phyloP scores from a whole-genome alignment of 2,888 invertebrate species.

The Nephrocerus scutellatus region DNA sequence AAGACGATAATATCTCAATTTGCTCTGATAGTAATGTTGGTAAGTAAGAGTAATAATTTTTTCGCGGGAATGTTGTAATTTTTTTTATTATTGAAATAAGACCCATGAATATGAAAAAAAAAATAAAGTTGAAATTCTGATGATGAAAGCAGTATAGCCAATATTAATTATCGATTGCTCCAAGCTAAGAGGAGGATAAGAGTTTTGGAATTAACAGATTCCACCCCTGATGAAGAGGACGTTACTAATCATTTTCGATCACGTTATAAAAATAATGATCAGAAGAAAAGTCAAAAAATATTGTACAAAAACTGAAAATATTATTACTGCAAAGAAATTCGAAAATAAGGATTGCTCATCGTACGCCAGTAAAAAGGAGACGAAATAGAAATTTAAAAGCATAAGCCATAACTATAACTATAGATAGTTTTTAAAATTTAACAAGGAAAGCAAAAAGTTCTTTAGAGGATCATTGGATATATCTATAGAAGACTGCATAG shows the following conservation, averaged over 20 bases:
- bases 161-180: slow-evolving; percentile 11
- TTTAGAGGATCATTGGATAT: no score
- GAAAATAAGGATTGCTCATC: no score
- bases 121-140: no score
- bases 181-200: slow-evolving; percentile 9
- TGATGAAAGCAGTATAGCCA: slow-evolving; percentile 7
- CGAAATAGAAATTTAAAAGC: no score
- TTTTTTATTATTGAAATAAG: slow-evolving; percentile 12
- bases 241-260: slow-evolving; percentile 15
- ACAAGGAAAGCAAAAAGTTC: no score
- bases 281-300: no score
- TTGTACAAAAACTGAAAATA: no score
- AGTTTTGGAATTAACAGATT: slow-evolving; percentile 13
- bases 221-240: slow-evolving; percentile 14
- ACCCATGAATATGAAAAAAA: slow-evolving; percentile 11
- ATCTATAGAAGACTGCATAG: no score
- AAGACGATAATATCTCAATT: slow-evolving; percentile 9
- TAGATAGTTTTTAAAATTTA: no score
- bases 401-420: no score
- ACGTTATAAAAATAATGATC: slow-evolving; percentile 16
- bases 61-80: slow-evolving; percentile 8
- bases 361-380: no score
- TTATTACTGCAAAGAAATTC: no score
- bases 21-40: slow-evolving; percentile 10
- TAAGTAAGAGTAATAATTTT: slow-evolving; percentile 11